Percentiles rank a stretch among this genome's conserved stretches.
phyloP scores from a whole-genome alignment of 2,888 invertebrate species.

The Agrenia bidenticulata region DNA sequence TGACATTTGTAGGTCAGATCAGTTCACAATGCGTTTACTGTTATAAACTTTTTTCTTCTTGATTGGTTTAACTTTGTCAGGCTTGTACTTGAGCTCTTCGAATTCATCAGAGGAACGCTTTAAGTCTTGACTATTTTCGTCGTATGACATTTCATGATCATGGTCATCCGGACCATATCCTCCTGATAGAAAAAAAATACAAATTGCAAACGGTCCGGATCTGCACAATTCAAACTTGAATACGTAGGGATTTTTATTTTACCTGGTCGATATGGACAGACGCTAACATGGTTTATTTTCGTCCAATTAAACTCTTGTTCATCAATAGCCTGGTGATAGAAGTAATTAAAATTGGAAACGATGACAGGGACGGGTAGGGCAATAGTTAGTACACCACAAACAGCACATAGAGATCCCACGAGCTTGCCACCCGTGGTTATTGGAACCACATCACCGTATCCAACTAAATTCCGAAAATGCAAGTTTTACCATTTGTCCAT shows the following conservation, averaged over 20 bases:
- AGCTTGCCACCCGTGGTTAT: conserved; percentile 23
- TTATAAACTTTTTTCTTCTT: too few species aligned
- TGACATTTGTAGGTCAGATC: too few species aligned
- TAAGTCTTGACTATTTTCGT: too few species aligned
- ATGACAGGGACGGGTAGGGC: conserved; percentile 42
- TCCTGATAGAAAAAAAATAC: too few species aligned
- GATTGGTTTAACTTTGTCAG: not conserved
- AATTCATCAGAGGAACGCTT: not conserved
- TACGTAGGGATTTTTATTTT: too few species aligned
- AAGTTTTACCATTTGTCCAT: too few species aligned
- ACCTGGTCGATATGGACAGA: conserved; percentile 29
- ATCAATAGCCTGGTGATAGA: conserved; percentile 36
- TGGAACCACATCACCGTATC: conserved; percentile 39
- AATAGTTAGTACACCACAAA: conserved; percentile 34
- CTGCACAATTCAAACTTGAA: too few species aligned
- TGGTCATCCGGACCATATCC: too few species aligned
- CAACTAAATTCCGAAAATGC: conserved; percentile 18
- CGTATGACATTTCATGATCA: too few species aligned
- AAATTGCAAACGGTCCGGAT: too few species aligned
- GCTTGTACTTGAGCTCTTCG: conserved; percentile 1
- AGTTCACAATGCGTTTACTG: too few species aligned
- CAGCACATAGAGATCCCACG: conserved; percentile 31
- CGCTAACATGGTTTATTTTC: conserved; percentile 26
- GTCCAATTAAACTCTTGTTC: conserved; percentile 30
- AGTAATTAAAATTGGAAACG: conserved; percentile 39